Conservation (phyloP, 2,113 vertebrate species). For the Oostethus manadensis region DNA sequence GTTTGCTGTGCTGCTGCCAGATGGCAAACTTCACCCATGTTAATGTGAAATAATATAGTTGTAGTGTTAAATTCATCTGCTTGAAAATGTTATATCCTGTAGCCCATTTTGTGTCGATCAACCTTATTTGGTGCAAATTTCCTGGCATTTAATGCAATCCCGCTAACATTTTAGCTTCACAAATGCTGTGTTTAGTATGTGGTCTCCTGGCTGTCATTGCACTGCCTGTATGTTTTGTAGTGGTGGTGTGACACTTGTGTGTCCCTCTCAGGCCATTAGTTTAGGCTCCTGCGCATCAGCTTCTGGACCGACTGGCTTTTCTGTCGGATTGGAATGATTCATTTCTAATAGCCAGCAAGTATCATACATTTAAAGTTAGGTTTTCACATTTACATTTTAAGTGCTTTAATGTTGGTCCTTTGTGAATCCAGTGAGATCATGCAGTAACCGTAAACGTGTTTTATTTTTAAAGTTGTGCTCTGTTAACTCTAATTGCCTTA, state of each 20-base stretch:
- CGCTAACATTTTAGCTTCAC: not conserved
- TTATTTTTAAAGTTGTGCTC: not conserved
- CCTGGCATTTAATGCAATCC: too few species aligned
- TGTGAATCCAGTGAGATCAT: not conserved
- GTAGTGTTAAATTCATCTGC: not conserved
- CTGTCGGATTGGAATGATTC: not conserved
- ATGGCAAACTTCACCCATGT: not conserved
- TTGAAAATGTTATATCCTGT: not conserved
- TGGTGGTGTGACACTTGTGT: too few species aligned
- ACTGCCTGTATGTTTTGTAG: not conserved
- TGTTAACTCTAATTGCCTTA: conserved; percentile 1
- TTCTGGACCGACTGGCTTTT: not conserved
- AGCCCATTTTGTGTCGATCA: not conserved
- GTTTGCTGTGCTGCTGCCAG: not conserved
- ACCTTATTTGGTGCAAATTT: not conserved
- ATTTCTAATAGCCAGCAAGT: not conserved
- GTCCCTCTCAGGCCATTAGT: not conserved
- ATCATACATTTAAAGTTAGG: not conserved
- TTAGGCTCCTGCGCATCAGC: not conserved
- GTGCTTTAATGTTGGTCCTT: not conserved
- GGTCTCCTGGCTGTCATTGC: not conserved
- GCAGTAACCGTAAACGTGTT: not conserved
- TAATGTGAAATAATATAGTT: not conserved
- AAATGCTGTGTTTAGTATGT: not conserved
- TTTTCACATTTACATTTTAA: not conserved